Evolutionary conservation across 1,140 invertebrate genomes (phyloP).

Genomic region (Coenobita brevimanus): DNA sequence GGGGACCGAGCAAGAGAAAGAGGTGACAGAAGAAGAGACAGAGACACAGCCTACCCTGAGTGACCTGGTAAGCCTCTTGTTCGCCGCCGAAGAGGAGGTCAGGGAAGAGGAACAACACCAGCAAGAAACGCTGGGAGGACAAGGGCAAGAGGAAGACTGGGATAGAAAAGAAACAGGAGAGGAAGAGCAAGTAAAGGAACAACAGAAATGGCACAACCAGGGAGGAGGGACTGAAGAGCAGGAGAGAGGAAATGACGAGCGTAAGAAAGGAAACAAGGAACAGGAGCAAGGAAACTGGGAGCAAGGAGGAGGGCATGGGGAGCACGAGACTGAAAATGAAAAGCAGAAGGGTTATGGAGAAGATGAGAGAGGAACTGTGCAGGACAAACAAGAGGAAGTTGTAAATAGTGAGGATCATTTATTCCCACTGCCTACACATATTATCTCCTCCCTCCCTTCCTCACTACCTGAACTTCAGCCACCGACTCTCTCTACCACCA

Average conservation of each 20-base stretch:
- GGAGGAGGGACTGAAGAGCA: too few relatives aligned
- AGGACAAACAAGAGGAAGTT: not conserved
- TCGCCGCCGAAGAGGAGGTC: conserved; percentile 24
- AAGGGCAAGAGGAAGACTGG: conserved; percentile 1
- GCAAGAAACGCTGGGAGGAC: too few relatives aligned
- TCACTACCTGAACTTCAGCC: not conserved
- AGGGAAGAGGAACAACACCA: conserved; percentile 4
- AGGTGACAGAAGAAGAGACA: not conserved
- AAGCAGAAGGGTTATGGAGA: too few relatives aligned
- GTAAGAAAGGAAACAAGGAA: too few relatives aligned
- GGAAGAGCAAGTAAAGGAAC: not conserved
- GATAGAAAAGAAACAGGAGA: not conserved
- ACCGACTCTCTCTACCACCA: conserved; percentile 21
- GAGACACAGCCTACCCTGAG: not conserved
- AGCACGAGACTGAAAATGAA: too few relatives aligned
- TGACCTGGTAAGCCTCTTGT: conserved; percentile 24
- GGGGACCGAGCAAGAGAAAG: not conserved
- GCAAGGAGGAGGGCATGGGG: too few relatives aligned
- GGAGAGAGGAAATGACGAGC: too few relatives aligned
- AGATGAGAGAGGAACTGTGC: too few relatives aligned
- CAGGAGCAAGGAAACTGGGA: too few relatives aligned
- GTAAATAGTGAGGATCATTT: not conserved
- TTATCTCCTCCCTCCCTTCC: not conserved
- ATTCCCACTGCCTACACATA: not conserved
- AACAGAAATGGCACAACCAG: not conserved